Evolutionary conservation across 2,797 vertebrate genomes (phyloP).

Genomic region (Amphiprion clarkii): DNA sequence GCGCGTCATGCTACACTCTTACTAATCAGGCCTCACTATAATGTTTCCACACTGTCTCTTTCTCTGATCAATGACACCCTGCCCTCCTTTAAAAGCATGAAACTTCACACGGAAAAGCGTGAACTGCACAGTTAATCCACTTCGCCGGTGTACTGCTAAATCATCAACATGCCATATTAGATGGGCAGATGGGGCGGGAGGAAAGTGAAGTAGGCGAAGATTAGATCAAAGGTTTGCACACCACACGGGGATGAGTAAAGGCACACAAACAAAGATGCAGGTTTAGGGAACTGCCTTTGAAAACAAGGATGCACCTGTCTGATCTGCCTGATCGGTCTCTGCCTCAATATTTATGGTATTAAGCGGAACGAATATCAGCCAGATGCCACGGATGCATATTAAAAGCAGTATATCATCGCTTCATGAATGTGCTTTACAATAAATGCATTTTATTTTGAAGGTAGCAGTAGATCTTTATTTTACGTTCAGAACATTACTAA

Average conservation of each 20-base stretch:
- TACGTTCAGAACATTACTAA: not conserved
- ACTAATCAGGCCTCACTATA: constrained; percentile 71
- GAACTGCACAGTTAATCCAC: constrained; percentile 69
- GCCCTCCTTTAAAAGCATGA: constrained; percentile 60
- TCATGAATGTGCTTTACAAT: constrained; percentile 20
- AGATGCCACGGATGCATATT: constrained; percentile 8
- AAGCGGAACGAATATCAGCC: not conserved
- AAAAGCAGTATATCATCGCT: constrained; percentile 6
- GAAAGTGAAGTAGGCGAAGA: constrained; percentile 22
- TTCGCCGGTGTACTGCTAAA: constrained; percentile 50
- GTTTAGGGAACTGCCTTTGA: not conserved
- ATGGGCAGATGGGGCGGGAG: constrained; percentile 14
- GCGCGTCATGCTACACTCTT: constrained; percentile 54
- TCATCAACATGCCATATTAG: constrained; percentile 52
- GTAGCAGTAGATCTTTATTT: not conserved
- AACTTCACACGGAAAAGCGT: constrained; percentile 54
- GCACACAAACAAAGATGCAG: constrained; percentile 7
- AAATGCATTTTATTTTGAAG: constrained; percentile 22
- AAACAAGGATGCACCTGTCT: not conserved
- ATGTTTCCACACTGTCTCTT: constrained; percentile 61
- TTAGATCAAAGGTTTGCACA: constrained; percentile 24
- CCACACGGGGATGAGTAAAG: constrained; percentile 4
- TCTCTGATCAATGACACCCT: constrained; percentile 69
- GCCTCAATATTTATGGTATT: not conserved
- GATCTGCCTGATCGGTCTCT: constrained; percentile 1